Conservation (phyloP, 2,888 invertebrate genomes). For the Sphaerophoria taeniata region DNA sequence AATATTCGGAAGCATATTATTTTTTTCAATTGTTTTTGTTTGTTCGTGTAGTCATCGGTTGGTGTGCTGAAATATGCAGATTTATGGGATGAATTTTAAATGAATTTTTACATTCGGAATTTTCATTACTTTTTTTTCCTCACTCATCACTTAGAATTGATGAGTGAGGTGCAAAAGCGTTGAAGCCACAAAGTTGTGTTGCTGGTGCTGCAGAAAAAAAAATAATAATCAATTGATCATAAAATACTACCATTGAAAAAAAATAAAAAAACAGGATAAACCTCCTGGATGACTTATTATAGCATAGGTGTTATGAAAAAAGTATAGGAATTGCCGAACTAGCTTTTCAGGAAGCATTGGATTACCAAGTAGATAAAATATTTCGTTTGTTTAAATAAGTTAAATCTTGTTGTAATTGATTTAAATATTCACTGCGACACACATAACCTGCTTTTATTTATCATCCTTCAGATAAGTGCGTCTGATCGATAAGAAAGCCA, state of each 20-base stretch:
- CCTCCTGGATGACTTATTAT: constrained; percentile 1
- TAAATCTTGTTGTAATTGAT: too few relatives aligned
- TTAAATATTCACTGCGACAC: too few relatives aligned
- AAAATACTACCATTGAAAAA: neutral
- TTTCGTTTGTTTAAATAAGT: too few relatives aligned
- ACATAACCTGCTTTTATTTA: too few relatives aligned
- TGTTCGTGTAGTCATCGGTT: neutral
- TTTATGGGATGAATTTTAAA: constrained; percentile 36
- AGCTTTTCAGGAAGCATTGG: too few relatives aligned
- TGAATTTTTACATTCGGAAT: constrained; percentile 14
- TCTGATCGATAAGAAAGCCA: too few relatives aligned
- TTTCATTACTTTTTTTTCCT: neutral
- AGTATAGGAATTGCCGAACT: too few relatives aligned
- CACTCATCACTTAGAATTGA: constrained; percentile 29
- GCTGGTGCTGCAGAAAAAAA: neutral
- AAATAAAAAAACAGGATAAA: neutral
- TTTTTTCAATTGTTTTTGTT: neutral
- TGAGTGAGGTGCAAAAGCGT: constrained; percentile 24
- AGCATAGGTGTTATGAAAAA: neutral
- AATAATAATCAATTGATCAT: constrained; percentile 19
- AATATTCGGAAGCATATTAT: constrained; percentile 28
- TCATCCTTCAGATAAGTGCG: too few relatives aligned
- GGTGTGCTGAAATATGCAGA: constrained; percentile 28
- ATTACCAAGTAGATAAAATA: too few relatives aligned
- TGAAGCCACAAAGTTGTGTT: constrained; percentile 17